Base-by-base conservation (phyloP, 2,888 invertebrate species). In the Abrostola triplasia region DNA sequence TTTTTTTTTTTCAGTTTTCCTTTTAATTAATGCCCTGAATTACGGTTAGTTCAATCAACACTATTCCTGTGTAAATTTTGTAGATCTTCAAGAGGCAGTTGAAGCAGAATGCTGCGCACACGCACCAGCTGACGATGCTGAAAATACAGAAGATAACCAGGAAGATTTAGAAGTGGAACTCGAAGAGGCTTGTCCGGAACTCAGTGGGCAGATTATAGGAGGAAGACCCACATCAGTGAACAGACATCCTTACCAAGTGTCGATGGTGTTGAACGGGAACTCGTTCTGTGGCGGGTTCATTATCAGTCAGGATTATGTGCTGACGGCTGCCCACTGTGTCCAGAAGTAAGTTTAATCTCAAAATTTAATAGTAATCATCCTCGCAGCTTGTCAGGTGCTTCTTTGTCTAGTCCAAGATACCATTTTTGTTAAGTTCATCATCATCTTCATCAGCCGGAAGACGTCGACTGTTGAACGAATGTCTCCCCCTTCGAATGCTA, bases 271-370 rank as follows among this genome's bases (percentile, higher is more conserved):
- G 6, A 94, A 95, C 62, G 89, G 92, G 0, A 94, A 92, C 81
- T 92, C 94, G 0, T 94, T 94, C 79, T 95, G 95, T 65, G 95
- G 95, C 11, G 95, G 95, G 0, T 94, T 94, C 73, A 91, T 95
- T 61, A 88, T 95, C 75, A 91, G 94, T 66, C 80, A 73, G 24
- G 87, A 90, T 47, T 90, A 90, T 64, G 91, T 94, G 54, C 67
- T 95, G 64, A 95, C 95, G 0, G 94, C 95, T 0, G 95, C 95
- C 5, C 95, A 94, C 81, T 95, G 95, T 63, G 91, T 95, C 0
- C 89, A 88, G 67, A 92, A 92, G 95, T 95, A 88, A 91, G 93
- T 89, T 5, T 50, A 36, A 13, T 36, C 47, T 24, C 8, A 24
- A n/a, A 11, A 13, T 36, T 44, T 9, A 24, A 40, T 6, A 24